These are phyloP conservation scores for Patella vulgata DNA, from an alignment of 1,140 invertebrate genomes.

Conservation along the genomic window DNA sequence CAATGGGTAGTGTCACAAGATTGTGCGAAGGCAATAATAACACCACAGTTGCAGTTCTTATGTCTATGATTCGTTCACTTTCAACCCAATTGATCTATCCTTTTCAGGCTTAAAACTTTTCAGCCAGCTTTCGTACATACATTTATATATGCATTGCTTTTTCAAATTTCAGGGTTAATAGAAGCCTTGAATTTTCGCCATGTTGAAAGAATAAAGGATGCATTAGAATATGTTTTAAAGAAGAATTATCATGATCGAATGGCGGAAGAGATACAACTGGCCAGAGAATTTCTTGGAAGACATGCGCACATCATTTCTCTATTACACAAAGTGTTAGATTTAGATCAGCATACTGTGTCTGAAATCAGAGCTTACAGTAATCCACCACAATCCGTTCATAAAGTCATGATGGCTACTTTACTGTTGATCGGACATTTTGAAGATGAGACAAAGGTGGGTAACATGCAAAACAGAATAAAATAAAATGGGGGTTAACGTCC, in stretches of 20 bases:
- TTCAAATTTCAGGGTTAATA: conserved; percentile 18
- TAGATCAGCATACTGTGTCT: conserved; percentile 51
- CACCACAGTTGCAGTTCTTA: no score
- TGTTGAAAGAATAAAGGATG: conserved; percentile 13
- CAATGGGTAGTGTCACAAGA: no score
- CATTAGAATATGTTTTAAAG: conserved; percentile 9
- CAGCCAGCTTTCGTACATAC: no score
- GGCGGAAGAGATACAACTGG: conserved; percentile 11
- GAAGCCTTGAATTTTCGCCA: conserved; percentile 20
- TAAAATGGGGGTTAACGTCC: no score
- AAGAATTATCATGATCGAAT: conserved; percentile 12
- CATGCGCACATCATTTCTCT: conserved; percentile 28
- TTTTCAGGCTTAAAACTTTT: no score
- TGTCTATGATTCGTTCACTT: no score
- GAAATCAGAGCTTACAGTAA: conserved; percentile 51
- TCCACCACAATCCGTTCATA: conserved; percentile 49
- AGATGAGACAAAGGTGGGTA: conserved; percentile 44
- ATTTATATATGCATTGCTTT: no score
- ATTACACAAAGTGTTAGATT: conserved; percentile 41
- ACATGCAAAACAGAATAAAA: neutral
- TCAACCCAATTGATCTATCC: no score
- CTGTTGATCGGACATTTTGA: conserved; percentile 55
- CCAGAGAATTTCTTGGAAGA: conserved; percentile 27
- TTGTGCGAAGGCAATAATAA: no score
- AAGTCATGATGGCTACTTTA: conserved; percentile 53